Evolutionary conservation across 2,797 vertebrate species (phyloP).

Genomic region (Crypturellus tataupa): DNA sequence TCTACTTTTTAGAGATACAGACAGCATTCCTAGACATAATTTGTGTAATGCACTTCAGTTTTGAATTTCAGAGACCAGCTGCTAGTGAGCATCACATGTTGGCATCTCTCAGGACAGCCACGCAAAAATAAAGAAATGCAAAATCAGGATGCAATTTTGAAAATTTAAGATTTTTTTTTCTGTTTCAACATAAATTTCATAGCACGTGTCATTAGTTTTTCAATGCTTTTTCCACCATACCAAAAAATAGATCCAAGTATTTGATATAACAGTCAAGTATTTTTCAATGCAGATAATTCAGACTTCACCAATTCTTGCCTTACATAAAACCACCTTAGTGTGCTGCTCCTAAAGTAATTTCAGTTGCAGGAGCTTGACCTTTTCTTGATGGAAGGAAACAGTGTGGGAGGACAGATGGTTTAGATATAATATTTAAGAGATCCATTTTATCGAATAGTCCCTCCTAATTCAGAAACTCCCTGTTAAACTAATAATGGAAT

Average conservation of each 20-base stretch:
- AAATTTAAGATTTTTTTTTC: neutral
- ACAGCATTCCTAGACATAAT: neutral
- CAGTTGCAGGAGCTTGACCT: neutral
- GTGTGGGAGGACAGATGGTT: neutral
- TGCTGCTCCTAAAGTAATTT: neutral
- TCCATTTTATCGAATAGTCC: neutral
- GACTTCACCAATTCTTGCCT: neutral
- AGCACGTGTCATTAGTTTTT: neutral
- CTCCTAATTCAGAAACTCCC: neutral
- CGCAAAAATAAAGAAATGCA: neutral
- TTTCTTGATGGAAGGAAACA: neutral
- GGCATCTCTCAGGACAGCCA: neutral
- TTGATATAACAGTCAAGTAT: neutral
- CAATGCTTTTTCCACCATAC: neutral
- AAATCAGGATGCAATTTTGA: neutral
- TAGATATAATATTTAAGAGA: neutral
- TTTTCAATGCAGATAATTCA: neutral
- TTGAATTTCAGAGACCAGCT: neutral
- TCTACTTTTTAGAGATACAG: neutral
- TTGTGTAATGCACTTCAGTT: neutral
- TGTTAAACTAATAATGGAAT: neutral
- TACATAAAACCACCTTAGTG: neutral
- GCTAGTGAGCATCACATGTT: neutral
- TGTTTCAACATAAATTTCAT: neutral
- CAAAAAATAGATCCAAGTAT: neutral